phyloP scores from a whole-genome alignment of 2,797 vertebrate genomes.

The Poecile montanus region DNA sequence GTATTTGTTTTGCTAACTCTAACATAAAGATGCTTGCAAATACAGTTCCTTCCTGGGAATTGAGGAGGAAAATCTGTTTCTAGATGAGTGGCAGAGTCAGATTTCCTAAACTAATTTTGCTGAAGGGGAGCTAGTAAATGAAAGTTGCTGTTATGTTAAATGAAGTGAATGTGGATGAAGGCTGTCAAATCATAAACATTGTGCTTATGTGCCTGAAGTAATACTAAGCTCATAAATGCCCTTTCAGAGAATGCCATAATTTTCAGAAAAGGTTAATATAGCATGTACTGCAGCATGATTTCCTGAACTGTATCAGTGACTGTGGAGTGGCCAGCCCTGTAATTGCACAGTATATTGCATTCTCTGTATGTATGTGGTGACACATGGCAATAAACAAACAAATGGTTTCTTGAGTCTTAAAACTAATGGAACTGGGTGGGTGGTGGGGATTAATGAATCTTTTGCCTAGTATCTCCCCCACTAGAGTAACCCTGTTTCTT shows the following conservation, averaged over 20 bases:
- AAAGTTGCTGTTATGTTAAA: slow-evolving; percentile 49
- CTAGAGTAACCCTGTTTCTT: background rate
- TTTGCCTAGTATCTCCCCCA: background rate
- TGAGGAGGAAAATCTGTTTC: slow-evolving; percentile 56
- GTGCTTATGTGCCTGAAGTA: slow-evolving; percentile 59
- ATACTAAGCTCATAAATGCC: slow-evolving; percentile 51
- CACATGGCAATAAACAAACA: slow-evolving; percentile 33
- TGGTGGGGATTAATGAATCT: background rate
- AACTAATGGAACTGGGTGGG: slow-evolving; percentile 4
- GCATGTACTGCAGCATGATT: background rate
- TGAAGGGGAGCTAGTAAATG: slow-evolving; percentile 50
- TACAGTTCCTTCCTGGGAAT: background rate
- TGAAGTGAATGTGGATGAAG: slow-evolving; percentile 39
- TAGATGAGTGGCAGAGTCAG: slow-evolving; percentile 58
- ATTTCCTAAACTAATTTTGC: slow-evolving; percentile 64
- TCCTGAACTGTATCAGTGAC: slow-evolving; percentile 40
- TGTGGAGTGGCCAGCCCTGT: background rate
- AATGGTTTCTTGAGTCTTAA: slow-evolving; percentile 9
- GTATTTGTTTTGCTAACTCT: background rate
- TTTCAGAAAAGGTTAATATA: slow-evolving; percentile 48
- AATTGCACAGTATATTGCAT: background rate
- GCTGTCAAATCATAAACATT: slow-evolving; percentile 58
- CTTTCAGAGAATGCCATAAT: slow-evolving; percentile 52
- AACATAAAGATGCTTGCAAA: background rate
- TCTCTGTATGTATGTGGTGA: background rate